These are phyloP conservation scores for Pterocles gutturalis DNA, from an alignment of 2,113 vertebrate genomes.

Conservation along the genomic window DNA sequence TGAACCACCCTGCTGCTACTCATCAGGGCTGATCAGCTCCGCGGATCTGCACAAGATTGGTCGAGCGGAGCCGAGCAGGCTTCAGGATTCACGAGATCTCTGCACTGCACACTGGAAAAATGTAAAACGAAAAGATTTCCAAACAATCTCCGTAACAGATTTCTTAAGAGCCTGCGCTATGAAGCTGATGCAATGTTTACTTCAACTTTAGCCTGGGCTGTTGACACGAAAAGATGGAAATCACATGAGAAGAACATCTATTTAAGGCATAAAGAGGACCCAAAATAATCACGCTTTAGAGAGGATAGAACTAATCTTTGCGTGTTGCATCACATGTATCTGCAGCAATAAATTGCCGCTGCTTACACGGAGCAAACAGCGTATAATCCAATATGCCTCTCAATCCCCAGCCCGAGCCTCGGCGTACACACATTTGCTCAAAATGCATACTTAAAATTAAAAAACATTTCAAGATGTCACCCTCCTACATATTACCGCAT, in stretches of 20 bases:
- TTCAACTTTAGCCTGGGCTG: constrained; percentile 55
- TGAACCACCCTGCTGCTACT: background rate
- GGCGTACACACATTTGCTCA: background rate
- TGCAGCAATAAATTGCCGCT: constrained; percentile 24
- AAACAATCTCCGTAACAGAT: background rate
- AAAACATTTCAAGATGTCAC: background rate
- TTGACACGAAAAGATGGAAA: constrained; percentile 56
- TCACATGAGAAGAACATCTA: constrained; percentile 48
- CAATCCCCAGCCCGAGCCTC: background rate
- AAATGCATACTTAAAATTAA: background rate
- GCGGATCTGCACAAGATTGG: fast-evolving
- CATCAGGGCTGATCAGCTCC: background rate
- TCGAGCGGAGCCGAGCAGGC: background rate
- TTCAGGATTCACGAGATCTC: background rate
- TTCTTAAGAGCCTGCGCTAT: background rate
- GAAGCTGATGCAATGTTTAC: constrained; percentile 45
- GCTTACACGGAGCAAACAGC: constrained; percentile 21
- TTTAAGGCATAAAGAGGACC: constrained; percentile 47
- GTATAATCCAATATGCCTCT: background rate
- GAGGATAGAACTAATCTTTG: constrained; percentile 61
- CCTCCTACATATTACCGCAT: background rate
- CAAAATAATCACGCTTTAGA: constrained; percentile 56
- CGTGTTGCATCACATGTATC: background rate
- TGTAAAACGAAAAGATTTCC: background rate
- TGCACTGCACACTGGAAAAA: background rate